These are phyloP conservation scores for Luidia sarsii DNA, from an alignment of 53 echinoderm and acorn worm genomes.

Conservation along the genomic window DNA sequence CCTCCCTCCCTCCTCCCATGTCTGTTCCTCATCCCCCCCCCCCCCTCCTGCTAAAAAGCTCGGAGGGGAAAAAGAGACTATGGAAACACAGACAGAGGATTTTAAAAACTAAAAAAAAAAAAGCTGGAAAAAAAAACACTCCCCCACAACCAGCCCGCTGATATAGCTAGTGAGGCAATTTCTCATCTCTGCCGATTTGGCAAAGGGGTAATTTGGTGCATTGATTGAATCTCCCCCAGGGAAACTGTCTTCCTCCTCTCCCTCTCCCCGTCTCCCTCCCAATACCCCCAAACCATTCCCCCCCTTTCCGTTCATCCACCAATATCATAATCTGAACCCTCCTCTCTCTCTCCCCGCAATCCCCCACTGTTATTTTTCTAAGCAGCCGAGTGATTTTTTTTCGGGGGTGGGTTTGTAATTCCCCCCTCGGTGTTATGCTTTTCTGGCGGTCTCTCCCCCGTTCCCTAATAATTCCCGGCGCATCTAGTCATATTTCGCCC, in stretches of 20 bases:
- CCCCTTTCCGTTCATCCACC: conserved; percentile 14
- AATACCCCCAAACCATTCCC: background rate
- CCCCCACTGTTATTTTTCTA: conserved; percentile 57
- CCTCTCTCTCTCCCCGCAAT: too few species aligned
- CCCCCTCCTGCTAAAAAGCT: too few species aligned
- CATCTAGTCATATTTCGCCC: conserved; percentile 26
- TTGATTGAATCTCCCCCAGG: conserved; percentile 54
- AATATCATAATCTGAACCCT: conserved; percentile 46
- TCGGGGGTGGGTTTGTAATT: conserved; percentile 36
- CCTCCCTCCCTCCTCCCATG: background rate
- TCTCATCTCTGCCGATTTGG: conserved; percentile 48
- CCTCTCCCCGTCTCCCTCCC: background rate
- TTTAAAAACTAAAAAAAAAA: too few species aligned
- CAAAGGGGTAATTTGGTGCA: conserved; percentile 53
- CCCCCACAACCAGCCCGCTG: too few species aligned
- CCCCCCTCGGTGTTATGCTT: background rate
- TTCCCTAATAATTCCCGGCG: background rate
- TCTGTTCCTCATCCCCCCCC: too few species aligned
- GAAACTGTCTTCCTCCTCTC: background rate
- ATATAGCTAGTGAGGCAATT: conserved; percentile 41
- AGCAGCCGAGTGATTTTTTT: conserved; percentile 40
- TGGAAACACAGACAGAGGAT: too few species aligned
- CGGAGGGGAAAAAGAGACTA: too few species aligned
- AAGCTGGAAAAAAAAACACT: background rate
- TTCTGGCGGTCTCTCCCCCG: too few species aligned